phyloP scores from a whole-genome alignment of 2,797 vertebrate species.

The Catamblyrhynchus diadema region DNA sequence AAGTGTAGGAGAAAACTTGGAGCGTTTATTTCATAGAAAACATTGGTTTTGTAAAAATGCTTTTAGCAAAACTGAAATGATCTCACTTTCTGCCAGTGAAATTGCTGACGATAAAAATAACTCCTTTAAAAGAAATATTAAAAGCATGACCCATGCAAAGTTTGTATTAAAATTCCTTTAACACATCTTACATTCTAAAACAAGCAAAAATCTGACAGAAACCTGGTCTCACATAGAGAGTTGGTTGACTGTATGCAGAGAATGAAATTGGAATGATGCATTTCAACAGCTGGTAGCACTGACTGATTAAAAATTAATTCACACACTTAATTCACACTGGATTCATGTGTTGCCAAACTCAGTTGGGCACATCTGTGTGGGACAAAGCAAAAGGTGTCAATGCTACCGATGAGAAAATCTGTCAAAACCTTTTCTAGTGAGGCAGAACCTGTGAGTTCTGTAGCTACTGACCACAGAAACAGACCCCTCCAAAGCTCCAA shows the following conservation, averaged over 20 bases:
- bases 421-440: neutral
- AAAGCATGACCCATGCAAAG: neutral
- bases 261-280: neutral
- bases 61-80: neutral
- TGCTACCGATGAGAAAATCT: neutral
- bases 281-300: neutral
- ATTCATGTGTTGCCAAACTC: neutral
- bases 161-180: neutral
- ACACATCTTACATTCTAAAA: neutral
- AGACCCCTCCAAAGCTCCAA: neutral
- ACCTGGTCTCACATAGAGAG: neutral
- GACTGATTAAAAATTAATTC: neutral
- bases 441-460: neutral
- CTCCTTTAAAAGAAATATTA: neutral
- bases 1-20: neutral
- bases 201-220: neutral
- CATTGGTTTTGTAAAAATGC: neutral
- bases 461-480: neutral
- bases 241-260: neutral
- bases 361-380: neutral
- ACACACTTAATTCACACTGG: neutral
- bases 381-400: neutral
- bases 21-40: neutral
- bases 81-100: neutral
- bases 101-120: neutral